Evolutionary conservation across 2,797 vertebrate species (phyloP), one percentile per base, ranked within the genome.

Genomic region (Stomatorhinus walkeri): DNA sequence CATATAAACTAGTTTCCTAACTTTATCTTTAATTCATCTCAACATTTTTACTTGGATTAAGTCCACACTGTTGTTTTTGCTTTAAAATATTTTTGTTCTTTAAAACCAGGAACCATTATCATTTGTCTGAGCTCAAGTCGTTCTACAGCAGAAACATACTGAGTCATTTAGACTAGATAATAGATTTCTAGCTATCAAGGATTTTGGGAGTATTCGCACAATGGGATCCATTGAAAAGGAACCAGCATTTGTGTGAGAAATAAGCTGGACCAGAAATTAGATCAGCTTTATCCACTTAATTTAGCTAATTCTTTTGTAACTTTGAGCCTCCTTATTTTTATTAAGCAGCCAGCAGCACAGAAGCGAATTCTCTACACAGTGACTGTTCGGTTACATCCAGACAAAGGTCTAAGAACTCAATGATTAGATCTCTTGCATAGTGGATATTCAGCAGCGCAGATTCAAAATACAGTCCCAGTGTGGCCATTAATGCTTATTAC

Each of bases 101-200:
- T 81, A 46, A 81, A 81, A 22, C 76, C 14, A 81, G 16, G 16
- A 46, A 43, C 28, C 19, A n/a, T 79, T n/a, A 46, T 81, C 76
- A 81, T 81, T 81, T 40, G 76, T 81, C 40, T 81, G 14, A 81
- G 40, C 36, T 81, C 76, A 43, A 46, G 43, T 19, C 7, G 7
- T 46, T 81, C 76, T 46, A 46, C 40, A 46, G 40, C 36, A 81
- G 36, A 81, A 81, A 81, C 40, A 81, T 81, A n/a, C 46, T 19
- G n/a, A 46, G 76, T 81, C 16, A 81, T 81, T 46, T 81, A 43
- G 16, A 81, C 36, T 81, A 81, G 76, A 81, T 81, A 81, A 81
- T 81, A 81, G 76, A 81, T 46, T 81, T 81, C 76, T 81, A 81
- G 76, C 76, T 81, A 81, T 43, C 76, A 81, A 46, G 72, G 76